Percentiles rank a stretch among this genome's conserved stretches.
phyloP scores from a whole-genome alignment of 2,113 vertebrate genomes.

The Chrysemys picta region DNA sequence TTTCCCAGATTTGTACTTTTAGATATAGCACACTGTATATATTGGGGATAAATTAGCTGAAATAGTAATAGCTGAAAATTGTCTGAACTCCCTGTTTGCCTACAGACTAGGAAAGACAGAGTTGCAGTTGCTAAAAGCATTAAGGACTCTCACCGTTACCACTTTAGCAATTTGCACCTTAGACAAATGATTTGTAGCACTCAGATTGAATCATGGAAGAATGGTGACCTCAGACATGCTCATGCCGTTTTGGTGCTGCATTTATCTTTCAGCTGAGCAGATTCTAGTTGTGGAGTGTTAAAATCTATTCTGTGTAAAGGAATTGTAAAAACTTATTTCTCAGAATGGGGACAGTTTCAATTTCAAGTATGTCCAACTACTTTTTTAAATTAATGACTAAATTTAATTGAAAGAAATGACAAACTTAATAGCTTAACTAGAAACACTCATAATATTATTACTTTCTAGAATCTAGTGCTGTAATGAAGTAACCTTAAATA shows the following conservation, averaged over 20 bases:
- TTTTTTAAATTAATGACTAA: constrained; percentile 26
- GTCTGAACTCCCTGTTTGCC: background rate
- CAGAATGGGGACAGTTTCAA: background rate
- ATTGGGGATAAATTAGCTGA: background rate
- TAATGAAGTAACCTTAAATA: constrained; percentile 62
- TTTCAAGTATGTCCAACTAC: constrained; percentile 24
- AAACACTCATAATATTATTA: constrained; percentile 64
- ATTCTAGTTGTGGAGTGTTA: constrained; percentile 56
- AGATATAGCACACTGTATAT: rapidly evolving
- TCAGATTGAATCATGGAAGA: constrained; percentile 16
- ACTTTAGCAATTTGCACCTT: constrained; percentile 37
- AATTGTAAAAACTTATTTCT: background rate
- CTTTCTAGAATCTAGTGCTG: constrained; percentile 39
- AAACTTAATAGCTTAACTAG: constrained; percentile 50
- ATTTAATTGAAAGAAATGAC: constrained; percentile 51
- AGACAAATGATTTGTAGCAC: constrained; percentile 44
- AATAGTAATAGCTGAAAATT: background rate
- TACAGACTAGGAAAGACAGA: background rate
- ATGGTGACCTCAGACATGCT: constrained; percentile 55
- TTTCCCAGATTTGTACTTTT: rapidly evolving
- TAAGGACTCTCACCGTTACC: constrained; percentile 13
- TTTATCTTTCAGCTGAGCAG: constrained; percentile 57
- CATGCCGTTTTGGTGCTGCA: background rate
- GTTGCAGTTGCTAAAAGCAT: background rate
- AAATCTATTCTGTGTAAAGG: constrained; percentile 14